Evolutionary conservation across 2,113 vertebrate species (phyloP).

Genomic region (Varanus komodoensis): DNA sequence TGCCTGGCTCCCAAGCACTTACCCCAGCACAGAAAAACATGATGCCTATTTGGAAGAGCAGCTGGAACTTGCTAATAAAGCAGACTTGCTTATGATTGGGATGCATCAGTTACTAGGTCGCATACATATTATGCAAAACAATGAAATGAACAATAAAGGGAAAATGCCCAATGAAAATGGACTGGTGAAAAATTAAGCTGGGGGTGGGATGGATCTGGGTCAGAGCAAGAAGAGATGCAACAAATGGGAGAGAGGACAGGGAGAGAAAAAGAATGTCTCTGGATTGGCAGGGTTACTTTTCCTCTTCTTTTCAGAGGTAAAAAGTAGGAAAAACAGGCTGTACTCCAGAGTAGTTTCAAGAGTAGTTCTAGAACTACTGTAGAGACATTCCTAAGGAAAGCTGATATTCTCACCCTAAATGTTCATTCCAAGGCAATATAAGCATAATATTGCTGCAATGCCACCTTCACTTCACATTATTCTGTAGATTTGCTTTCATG

Average conservation of each 20-base stretch:
- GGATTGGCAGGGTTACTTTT: constrained; percentile 15
- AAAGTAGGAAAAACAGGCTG: constrained; percentile 43
- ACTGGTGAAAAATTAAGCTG: background rate
- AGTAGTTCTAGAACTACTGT: background rate
- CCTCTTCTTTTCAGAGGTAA: background rate
- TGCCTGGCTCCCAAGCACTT: background rate
- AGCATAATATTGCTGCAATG: background rate
- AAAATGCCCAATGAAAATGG: background rate
- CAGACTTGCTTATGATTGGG: constrained; percentile 11
- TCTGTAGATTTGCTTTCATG: background rate
- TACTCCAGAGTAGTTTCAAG: background rate
- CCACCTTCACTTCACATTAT: background rate
- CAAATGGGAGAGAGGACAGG: background rate
- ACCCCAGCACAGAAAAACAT: background rate
- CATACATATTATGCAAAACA: background rate
- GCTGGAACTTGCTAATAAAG: background rate
- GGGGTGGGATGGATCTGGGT: background rate
- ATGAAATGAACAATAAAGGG: background rate
- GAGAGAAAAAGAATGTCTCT: constrained; percentile 4
- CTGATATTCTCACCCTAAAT: background rate
- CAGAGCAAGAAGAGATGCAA: background rate
- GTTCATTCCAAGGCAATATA: background rate
- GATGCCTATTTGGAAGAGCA: background rate
- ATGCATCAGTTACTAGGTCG: background rate
- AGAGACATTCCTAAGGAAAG: background rate